Conservation (phyloP, 2,888 invertebrate species). For the Siphlonurus alternatus region DNA sequence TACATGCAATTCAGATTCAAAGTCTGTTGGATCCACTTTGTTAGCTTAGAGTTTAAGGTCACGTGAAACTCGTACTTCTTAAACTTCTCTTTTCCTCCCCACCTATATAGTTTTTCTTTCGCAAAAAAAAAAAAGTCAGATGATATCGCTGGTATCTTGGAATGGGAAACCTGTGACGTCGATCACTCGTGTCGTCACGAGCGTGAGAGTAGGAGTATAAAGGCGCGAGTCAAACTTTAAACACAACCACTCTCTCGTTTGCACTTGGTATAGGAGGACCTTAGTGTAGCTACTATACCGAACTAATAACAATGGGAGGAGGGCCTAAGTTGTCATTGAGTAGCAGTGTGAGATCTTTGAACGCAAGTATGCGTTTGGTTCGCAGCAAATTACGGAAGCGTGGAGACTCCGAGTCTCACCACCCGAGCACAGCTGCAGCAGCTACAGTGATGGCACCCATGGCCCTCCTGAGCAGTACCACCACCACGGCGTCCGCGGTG, state of each 20-base stretch:
- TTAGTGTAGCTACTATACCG: background rate
- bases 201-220: background rate
- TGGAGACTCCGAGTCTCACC: conserved; percentile 35
- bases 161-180: background rate
- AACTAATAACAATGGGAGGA: background rate
- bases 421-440: conserved; percentile 1
- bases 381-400: conserved; percentile 79
- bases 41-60: background rate
- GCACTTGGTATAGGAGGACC: background rate
- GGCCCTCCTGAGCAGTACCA: no score
- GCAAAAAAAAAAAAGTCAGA: background rate
- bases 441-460: background rate
- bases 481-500: no score
- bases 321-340: background rate
- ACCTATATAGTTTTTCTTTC: no score
- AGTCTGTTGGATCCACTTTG: no score
- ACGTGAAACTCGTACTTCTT: background rate
- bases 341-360: background rate
- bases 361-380: conserved; percentile 41
- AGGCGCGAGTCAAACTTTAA: background rate
- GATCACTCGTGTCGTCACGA: background rate
- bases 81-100: no score
- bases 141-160: background rate
- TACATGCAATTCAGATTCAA: no score
- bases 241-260: background rate